Conservation (phyloP, 2,888 invertebrate genomes). For the Callinectes sapidus region DNA sequence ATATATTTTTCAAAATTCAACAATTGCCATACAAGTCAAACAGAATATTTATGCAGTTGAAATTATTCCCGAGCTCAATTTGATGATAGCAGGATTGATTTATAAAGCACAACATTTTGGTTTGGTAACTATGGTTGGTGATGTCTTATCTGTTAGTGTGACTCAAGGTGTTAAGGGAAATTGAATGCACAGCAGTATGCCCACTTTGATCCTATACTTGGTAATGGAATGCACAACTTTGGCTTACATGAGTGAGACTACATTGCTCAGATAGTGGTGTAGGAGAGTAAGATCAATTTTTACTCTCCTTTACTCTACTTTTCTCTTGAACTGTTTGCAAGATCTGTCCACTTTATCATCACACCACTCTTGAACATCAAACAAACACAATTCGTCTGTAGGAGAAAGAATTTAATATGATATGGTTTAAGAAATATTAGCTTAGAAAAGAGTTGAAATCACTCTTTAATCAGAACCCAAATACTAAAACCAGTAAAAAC, state of each 20-base stretch:
- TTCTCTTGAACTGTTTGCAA: too few species aligned
- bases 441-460: too few species aligned
- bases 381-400: too few species aligned
- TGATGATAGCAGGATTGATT: background rate
- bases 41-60: background rate
- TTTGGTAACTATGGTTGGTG: background rate
- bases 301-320: too few species aligned
- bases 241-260: background rate
- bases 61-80: background rate
- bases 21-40: background rate
- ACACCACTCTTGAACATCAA: too few species aligned
- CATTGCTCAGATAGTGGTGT: background rate
- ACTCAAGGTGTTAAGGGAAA: background rate
- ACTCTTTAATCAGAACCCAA: too few species aligned
- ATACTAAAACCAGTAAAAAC: too few species aligned
- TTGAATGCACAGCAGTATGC: background rate
- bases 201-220: background rate
- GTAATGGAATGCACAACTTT: background rate
- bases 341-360: too few species aligned
- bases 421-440: too few species aligned
- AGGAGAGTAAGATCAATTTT: too few species aligned
- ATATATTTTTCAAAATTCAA: background rate
- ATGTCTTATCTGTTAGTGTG: background rate
- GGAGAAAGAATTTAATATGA: too few species aligned
- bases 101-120: background rate